These are phyloP conservation scores for Cheiracanthium punctorium DNA, from an alignment of 2,888 invertebrate genomes.

Conservation along the genomic window DNA sequence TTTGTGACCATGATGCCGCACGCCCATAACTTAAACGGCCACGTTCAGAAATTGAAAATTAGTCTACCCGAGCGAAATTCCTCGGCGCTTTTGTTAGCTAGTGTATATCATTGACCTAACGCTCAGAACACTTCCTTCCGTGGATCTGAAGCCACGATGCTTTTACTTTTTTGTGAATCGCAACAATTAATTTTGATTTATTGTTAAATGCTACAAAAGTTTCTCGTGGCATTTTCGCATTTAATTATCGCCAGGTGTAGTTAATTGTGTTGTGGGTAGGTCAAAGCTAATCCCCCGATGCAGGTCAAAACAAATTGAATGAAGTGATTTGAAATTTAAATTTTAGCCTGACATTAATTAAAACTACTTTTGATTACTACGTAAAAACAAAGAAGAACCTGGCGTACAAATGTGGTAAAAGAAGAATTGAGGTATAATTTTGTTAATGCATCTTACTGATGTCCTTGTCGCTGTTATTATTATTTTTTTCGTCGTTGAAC, in stretches of 20 bases:
- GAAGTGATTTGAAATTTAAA: not conserved
- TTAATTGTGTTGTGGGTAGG: not conserved
- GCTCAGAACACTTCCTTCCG: not conserved
- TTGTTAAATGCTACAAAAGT: not conserved
- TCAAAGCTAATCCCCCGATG: no score
- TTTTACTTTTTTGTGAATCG: not conserved
- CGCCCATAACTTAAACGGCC: slow-evolving; percentile 44
- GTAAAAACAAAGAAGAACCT: no score
- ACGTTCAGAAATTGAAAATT: slow-evolving; percentile 42
- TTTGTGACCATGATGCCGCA: slow-evolving; percentile 23
- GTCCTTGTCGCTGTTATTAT: no score
- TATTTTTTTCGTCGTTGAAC: no score
- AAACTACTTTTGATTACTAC: no score
- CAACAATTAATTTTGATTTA: not conserved
- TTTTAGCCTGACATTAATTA: not conserved
- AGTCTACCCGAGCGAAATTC: not conserved
- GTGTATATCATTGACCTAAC: slow-evolving; percentile 29
- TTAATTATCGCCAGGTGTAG: not conserved
- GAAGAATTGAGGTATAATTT: no score
- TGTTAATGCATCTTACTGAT: no score
- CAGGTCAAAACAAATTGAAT: not conserved
- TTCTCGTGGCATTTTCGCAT: not conserved
- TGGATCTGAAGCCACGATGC: not conserved
- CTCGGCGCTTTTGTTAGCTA: not conserved
- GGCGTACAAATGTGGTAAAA: no score